Evolutionary conservation across 2,888 invertebrate species (phyloP), one percentile per base, ranked within the genome.

Genomic region (Yponomeuta malinellus): DNA sequence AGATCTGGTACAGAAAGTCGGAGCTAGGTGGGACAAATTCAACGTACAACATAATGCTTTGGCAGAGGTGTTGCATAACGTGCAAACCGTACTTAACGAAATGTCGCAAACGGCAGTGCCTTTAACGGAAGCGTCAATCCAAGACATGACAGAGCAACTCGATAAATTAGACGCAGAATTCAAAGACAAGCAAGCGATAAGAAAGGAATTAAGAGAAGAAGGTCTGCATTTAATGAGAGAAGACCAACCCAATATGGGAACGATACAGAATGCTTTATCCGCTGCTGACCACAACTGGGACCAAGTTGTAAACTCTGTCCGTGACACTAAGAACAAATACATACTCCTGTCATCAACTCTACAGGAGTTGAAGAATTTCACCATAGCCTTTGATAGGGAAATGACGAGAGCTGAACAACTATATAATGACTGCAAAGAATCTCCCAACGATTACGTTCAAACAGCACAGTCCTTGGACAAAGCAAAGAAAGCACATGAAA

Each of bases 241-340:
- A 88, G 96, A 98, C 86, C 95, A 96, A 79, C 94, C 95, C 70
- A 96, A 96, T 76, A 95, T 96, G 85, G 95, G 96, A 0, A 94
- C 94, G 0, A 95, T 97, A 73, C 97, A 98, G 85, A 96, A 96
- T 76, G 95, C 95, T 68, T 86, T 98, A 0, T 93, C 96, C 0
- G 94, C 95, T 0, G 94, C 96, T 65, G 97, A 97, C 79, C 94
- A 95, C 71, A 95, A 95, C 75, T 97, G 96, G 94, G 97, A 97
- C 81, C 95, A 95, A 83, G 90, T 96, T 1, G 95, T 95, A 70
- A 95, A 96, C 75, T 93, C 94, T 71, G 94, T 97, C 33, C 93
- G 94, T 71, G 96, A 96, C 72, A 95, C 96, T 71, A 95, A 95
- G 78, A 94, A 95, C 75, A 96, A 95, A 78, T 95, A 96, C 75